Evolutionary conservation across 2,888 invertebrate species (phyloP).

Genomic region (Ormia ochracea): DNA sequence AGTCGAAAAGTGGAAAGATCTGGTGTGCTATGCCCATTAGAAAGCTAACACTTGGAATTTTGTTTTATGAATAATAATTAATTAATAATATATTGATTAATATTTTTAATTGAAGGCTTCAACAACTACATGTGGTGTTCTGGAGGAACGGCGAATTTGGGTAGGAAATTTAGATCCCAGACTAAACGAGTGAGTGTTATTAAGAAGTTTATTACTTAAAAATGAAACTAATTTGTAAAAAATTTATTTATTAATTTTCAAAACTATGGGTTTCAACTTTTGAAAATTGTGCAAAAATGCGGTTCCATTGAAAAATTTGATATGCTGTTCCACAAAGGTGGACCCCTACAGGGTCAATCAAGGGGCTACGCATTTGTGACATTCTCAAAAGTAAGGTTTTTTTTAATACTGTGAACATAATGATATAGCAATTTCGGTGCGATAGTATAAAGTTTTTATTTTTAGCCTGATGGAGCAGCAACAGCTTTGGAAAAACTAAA

Average conservation of each 20-base stretch:
- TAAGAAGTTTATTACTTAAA: background rate
- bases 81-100: too few species aligned
- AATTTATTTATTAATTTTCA: conserved; percentile 60
- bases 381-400: conserved; percentile 79
- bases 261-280: conserved; percentile 92
- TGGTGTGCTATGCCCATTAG: too few species aligned
- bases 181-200: conserved; percentile 92
- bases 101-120: conserved; percentile 29
- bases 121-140: conserved; percentile 34
- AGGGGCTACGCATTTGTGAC: conserved; percentile 96
- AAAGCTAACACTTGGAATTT: too few species aligned
- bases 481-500: conserved; percentile 85
- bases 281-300: conserved; percentile 96
- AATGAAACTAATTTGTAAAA: conserved; percentile 64
- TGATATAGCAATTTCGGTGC: too few species aligned
- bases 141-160: conserved; percentile 82
- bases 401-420: too few species aligned
- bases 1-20: too few species aligned
- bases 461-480: conserved; percentile 80
- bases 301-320: conserved; percentile 96
- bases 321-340: conserved; percentile 94
- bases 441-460: too few species aligned
- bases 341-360: conserved; percentile 91
- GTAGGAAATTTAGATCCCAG: conserved; percentile 93
- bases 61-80: too few species aligned